Evolutionary conservation across 2,888 invertebrate species (phyloP).

Genomic region (Clanis bilineata): DNA sequence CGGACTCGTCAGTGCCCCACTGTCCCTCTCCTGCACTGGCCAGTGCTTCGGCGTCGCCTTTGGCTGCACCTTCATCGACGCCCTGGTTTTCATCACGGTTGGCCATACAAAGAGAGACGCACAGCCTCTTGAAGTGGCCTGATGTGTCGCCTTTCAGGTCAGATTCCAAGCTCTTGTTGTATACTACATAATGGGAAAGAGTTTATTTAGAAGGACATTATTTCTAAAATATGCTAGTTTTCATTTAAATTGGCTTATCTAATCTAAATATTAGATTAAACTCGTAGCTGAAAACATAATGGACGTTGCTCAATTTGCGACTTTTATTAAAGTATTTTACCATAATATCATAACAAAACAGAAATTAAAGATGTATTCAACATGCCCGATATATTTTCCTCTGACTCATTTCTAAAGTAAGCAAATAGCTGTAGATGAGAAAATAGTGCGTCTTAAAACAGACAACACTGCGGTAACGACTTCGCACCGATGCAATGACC

Average conservation of each 20-base stretch:
- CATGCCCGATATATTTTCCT: too few species aligned
- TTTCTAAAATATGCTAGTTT: background rate
- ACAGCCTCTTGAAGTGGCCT: conserved; percentile 96
- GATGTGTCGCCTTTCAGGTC: conserved; percentile 96
- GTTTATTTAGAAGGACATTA: background rate
- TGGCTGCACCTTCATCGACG: conserved; percentile 90
- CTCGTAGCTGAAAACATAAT: too few species aligned
- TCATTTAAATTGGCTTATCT: too few species aligned
- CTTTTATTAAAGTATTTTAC: too few species aligned
- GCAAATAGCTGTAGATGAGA: background rate
- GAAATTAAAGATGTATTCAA: too few species aligned
- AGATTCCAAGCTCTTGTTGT: conserved; percentile 89
- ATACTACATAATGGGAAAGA: conserved; percentile 79
- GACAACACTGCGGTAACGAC: background rate
- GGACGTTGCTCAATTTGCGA: too few species aligned
- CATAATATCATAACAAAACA: too few species aligned
- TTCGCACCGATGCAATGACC: conserved; percentile 8
- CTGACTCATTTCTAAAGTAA: background rate
- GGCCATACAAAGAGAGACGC: conserved; percentile 93
- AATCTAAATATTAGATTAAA: too few species aligned
- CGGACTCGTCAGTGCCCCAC: conserved; percentile 95
- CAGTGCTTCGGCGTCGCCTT: conserved; percentile 91
- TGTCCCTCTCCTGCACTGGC: conserved; percentile 90
- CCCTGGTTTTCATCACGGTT: conserved; percentile 95
- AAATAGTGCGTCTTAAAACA: background rate